phyloP scores from a whole-genome alignment of 2,113 vertebrate species.

The Prionailurus viverrinus region DNA sequence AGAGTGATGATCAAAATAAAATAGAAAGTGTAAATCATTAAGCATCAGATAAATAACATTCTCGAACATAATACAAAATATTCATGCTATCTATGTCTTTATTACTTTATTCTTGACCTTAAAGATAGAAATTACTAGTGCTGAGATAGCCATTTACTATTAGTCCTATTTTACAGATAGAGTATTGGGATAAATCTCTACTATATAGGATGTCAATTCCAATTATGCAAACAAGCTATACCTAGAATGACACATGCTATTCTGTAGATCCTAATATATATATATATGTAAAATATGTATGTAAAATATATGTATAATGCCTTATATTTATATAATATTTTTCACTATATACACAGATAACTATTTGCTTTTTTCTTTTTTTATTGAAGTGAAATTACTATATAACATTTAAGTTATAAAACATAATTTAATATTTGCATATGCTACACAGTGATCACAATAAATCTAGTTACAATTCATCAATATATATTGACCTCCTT shows the following conservation, averaged over 20 bases:
- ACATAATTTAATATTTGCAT: background rate
- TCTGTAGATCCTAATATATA: background rate
- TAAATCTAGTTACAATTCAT: background rate
- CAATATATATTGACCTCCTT: background rate
- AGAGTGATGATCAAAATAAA: background rate
- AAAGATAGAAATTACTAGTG: background rate
- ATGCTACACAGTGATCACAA: background rate
- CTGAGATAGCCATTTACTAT: background rate
- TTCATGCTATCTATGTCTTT: background rate
- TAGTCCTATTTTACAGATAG: background rate
- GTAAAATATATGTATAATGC: background rate
- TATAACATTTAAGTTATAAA: background rate
- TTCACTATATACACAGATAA: background rate
- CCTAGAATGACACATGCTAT: background rate
- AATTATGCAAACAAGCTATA: background rate
- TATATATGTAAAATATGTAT: background rate
- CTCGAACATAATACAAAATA: background rate
- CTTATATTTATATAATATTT: background rate
- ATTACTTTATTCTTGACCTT: background rate
- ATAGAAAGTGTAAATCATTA: background rate
- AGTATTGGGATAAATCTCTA: background rate
- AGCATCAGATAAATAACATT: background rate
- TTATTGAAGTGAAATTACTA: background rate
- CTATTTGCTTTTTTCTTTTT: background rate
- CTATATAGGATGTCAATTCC: background rate